Evolutionary conservation across 2,113 vertebrate species (phyloP), one percentile per base, ranked within the genome.

Genomic region (Macquaria australasica): DNA sequence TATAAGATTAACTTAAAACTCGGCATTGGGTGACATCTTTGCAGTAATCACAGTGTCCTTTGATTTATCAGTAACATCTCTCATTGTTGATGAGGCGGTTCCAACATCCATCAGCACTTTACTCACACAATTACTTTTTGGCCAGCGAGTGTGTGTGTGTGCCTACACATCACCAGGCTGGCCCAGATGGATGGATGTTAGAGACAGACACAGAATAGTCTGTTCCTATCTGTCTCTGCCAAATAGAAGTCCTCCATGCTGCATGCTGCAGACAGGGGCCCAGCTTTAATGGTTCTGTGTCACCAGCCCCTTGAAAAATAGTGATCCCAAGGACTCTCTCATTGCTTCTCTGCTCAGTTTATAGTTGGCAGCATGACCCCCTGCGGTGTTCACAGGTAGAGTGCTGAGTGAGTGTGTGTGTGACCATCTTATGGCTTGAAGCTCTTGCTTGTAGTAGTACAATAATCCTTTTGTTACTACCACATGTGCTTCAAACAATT

Each of bases 11-110:
- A 88, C 85, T 79, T 55, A 83, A 82, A 82, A 82, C 63, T 3
- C 56, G 85, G 69, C 53, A 74, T 53, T 62, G n/a, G 58, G 20
- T 83, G 88, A 84, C 73, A 89, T 73, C 58, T 82, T 53, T 62
- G 73, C 81, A 82, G 70, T 85, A 86, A 92, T 92, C 77, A 74
- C 56, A 76, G 48, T 77, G 66, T 71, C 50, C 63, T 75, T 79
- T 83, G 88, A 92, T 91, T 90, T 82, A 91, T 94, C 86, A 71
- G 63, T 23, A 74, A 34, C 87, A 88, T 92, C 81, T 86, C 53
- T 86, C 85, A 74, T 73, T 80, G 86, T 79, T 73, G 85, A 79
- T 77, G 82, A 89, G 76, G 87, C 70, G 31, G 55, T 63, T 87
- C 73, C 51, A 68, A 66, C 91, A 91, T 92, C 86, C 83, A 90